phyloP scores from a whole-genome alignment of 2,113 vertebrate species.

The Megaceryle torquata region DNA sequence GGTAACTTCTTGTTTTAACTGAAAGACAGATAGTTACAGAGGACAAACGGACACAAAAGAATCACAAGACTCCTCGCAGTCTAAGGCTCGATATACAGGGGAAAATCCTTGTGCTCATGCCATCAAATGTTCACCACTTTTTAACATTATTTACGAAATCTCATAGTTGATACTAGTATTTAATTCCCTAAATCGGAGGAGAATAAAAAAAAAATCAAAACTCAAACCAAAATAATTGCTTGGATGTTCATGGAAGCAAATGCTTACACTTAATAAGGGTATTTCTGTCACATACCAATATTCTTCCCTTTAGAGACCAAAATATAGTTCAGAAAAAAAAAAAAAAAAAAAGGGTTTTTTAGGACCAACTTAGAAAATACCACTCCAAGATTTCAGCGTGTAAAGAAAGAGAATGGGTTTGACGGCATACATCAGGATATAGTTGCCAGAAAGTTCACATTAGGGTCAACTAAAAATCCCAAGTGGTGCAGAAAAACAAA shows the following conservation, averaged over 20 bases:
- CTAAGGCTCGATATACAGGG: not conserved
- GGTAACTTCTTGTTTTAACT: not conserved
- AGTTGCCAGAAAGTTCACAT: not conserved
- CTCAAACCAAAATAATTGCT: not conserved
- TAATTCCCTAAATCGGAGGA: not conserved
- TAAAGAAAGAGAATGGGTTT: rapidly evolving
- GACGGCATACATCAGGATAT: not conserved
- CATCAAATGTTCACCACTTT: not conserved
- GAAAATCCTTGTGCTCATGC: not conserved
- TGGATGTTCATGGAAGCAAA: not conserved
- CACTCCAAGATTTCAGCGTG: not conserved
- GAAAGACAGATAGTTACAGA: not conserved
- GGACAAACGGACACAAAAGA: not conserved
- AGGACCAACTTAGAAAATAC: not conserved
- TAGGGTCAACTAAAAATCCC: not conserved
- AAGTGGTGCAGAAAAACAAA: not conserved
- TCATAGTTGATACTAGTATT: not conserved
- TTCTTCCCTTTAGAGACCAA: not conserved
- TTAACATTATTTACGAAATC: not conserved
- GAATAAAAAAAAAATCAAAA: not conserved
- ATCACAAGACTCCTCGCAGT: not conserved
- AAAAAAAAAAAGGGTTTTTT: not conserved
- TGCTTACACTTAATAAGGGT: not conserved
- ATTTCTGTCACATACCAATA: not conserved
- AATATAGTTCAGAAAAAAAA: not conserved